These are phyloP conservation scores for Platyrinchus mystaceus DNA, from an alignment of 2,797 vertebrate genomes.

Conservation along the genomic window DNA sequence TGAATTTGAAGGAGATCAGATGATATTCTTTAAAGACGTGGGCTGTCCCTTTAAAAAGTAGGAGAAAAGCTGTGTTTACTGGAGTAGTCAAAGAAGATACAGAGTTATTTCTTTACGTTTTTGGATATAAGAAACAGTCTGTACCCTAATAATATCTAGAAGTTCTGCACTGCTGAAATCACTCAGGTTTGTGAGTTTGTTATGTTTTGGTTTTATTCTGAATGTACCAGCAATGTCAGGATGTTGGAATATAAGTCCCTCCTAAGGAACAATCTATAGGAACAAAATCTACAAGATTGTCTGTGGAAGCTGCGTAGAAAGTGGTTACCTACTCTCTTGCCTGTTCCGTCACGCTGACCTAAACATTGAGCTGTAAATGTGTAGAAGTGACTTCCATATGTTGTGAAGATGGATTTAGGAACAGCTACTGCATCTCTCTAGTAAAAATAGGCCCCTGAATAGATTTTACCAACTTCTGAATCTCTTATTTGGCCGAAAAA, in stretches of 20 bases:
- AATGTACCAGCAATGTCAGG: background rate
- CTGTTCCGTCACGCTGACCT: background rate
- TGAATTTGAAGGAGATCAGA: background rate
- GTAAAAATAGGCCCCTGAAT: background rate
- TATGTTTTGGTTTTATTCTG: background rate
- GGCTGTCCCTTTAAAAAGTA: background rate
- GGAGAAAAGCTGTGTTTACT: background rate
- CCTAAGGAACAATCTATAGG: background rate
- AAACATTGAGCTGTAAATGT: background rate
- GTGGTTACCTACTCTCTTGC: background rate
- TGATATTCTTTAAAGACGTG: background rate
- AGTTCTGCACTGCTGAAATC: background rate
- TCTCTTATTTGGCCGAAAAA: background rate
- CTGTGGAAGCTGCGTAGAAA: background rate
- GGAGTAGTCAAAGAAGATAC: background rate
- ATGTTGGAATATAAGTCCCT: background rate
- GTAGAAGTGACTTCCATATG: background rate
- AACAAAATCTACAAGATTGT: background rate
- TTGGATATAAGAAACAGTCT: background rate
- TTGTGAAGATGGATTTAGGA: background rate
- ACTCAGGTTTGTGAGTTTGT: background rate
- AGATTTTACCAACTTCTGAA: background rate
- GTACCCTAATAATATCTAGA: background rate
- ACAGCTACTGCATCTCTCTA: background rate
- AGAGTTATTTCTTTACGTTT: background rate